A percentile compares a stretch with the other conserved stretches of the same genome.
phyloP scores from a whole-genome alignment of 2,113 vertebrate species.

The Pelobates fuscus region DNA sequence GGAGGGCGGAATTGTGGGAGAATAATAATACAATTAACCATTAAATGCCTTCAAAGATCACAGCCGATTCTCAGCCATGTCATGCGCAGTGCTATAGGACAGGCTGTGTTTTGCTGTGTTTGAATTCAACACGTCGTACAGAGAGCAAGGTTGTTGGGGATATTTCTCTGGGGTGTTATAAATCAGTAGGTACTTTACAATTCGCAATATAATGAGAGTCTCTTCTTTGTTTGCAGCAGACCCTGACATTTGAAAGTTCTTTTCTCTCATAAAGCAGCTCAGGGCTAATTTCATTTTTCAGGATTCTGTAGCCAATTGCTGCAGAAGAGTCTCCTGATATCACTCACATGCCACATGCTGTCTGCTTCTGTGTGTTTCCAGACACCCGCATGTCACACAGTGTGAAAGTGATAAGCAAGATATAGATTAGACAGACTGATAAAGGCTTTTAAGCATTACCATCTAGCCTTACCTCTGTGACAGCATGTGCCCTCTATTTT shows the following conservation, averaged over 20 bases:
- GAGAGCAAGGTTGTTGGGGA: neutral
- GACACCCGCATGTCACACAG: constrained; percentile 10
- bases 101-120: neutral
- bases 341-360: neutral
- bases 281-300: constrained; percentile 18
- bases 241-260: constrained; percentile 18
- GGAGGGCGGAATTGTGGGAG: too few relatives aligned
- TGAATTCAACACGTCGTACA: neutral
- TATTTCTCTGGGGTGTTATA: constrained; percentile 4
- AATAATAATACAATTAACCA: too few relatives aligned
- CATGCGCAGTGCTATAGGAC: neutral
- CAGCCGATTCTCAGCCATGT: too few relatives aligned
- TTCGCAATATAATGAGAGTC: neutral
- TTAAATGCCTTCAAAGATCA: too few relatives aligned
- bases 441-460: neutral
- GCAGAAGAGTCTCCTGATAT: constrained; percentile 5
- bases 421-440: neutral
- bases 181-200: constrained; percentile 1
- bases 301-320: neutral
- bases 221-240: neutral
- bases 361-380: neutral
- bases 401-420: neutral
- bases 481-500: too few relatives aligned
- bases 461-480: neutral
- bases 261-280: constrained; percentile 13